Conservation (phyloP, 2,888 invertebrate genomes). For the Eumerus sabulonum region DNA sequence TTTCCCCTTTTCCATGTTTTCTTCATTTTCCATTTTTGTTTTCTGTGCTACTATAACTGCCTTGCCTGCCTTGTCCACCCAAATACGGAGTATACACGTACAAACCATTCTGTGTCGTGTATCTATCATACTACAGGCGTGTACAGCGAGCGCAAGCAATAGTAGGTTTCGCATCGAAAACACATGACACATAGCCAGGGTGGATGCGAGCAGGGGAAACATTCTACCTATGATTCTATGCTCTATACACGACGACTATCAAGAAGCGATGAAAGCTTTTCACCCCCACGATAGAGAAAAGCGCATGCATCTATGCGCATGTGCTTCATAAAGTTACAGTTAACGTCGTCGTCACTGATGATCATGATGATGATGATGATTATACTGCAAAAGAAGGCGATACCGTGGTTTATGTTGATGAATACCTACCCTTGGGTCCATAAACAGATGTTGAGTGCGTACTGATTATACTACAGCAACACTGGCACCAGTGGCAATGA, state of each 20-base stretch:
- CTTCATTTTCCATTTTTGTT: neutral
- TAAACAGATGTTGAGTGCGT: slow-evolving; percentile 30
- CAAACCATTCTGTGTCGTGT: slow-evolving; percentile 33
- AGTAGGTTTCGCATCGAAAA: slow-evolving; percentile 8
- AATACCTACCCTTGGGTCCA: slow-evolving; percentile 52
- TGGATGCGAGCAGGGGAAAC: slow-evolving; percentile 26
- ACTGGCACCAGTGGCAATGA: slow-evolving; percentile 15
- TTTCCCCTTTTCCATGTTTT: slow-evolving; percentile 38
- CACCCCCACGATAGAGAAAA: slow-evolving; percentile 59
- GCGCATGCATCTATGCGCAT: slow-evolving; percentile 57
- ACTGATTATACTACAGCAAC: slow-evolving; percentile 9
- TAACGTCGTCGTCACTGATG: slow-evolving; percentile 33
- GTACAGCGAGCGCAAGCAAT: slow-evolving; percentile 26
- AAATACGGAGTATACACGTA: slow-evolving; percentile 52
- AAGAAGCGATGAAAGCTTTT: slow-evolving; percentile 48
- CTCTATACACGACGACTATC: no score
- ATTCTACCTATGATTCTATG: no score
- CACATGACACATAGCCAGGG: slow-evolving; percentile 5
- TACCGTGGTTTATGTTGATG: slow-evolving; percentile 34
- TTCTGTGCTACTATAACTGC: slow-evolving; percentile 12
- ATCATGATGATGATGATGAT: no score
- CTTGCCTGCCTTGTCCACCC: slow-evolving; percentile 57
- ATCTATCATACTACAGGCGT: slow-evolving; percentile 22
- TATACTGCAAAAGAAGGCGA: slow-evolving; percentile 41
- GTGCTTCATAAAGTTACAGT: slow-evolving; percentile 14